Evolutionary conservation across 35 echinoderm and acorn worm genomes (phyloP).

Genomic region (Ophiothrix spiculata): DNA sequence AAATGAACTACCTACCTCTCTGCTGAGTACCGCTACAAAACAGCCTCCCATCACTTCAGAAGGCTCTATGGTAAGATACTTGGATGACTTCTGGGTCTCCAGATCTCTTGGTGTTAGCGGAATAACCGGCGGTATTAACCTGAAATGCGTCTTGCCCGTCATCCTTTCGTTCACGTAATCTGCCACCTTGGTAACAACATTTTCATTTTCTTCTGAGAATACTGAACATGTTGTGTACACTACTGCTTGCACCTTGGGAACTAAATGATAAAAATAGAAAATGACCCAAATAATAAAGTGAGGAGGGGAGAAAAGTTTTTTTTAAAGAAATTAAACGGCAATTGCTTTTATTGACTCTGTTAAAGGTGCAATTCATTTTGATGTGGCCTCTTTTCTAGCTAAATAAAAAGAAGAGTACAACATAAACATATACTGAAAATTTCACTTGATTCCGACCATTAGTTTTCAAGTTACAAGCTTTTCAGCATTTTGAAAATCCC

Average conservation of each 20-base stretch:
- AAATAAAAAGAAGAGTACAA: too few relatives aligned
- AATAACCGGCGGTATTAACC: constrained; percentile 71
- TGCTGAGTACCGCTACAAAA: constrained; percentile 79
- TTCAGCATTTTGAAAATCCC: too few relatives aligned
- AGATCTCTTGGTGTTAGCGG: constrained; percentile 80
- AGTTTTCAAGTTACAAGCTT: too few relatives aligned
- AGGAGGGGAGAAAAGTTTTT: too few relatives aligned
- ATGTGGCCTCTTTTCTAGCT: too few relatives aligned
- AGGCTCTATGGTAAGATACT: constrained; percentile 70
- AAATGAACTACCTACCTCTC: constrained; percentile 74
- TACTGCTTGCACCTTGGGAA: constrained; percentile 86
- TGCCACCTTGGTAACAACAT: constrained; percentile 84
- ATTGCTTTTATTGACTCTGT: too few relatives aligned
- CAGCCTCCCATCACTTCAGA: constrained; percentile 73
- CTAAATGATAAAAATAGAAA: constrained; percentile 26
- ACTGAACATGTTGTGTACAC: constrained; percentile 85
- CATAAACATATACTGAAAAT: too few relatives aligned
- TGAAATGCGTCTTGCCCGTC: constrained; percentile 54
- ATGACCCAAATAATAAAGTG: too few relatives aligned
- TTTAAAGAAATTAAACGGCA: too few relatives aligned
- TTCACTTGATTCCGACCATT: too few relatives aligned
- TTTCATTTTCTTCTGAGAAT: constrained; percentile 90
- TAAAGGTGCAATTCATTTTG: too few relatives aligned
- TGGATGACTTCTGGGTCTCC: constrained; percentile 49
- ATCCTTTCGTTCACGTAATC: constrained; percentile 63